phyloP scores from a whole-genome alignment of 2,888 invertebrate species.

The Ichneumoninae sp. region DNA sequence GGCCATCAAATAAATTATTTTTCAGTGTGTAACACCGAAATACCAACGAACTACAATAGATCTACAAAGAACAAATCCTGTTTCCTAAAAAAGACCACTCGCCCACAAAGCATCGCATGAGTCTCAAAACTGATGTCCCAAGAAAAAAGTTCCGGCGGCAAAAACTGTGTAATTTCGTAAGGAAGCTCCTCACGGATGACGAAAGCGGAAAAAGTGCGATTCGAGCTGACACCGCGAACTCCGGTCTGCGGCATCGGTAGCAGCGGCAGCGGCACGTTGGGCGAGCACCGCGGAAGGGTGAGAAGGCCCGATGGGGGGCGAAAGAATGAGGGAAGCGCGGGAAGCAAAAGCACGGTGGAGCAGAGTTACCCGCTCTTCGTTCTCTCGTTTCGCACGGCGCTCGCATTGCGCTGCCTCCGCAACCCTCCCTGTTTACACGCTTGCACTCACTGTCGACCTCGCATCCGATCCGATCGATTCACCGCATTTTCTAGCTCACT shows the following conservation, averaged over 20 bases:
- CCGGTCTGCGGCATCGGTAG: conserved; percentile 25
- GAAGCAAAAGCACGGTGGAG: not conserved
- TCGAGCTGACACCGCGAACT: conserved; percentile 58
- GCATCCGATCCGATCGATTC: conserved; percentile 62
- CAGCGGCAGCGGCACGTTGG: conserved; percentile 20
- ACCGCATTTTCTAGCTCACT: conserved; percentile 26
- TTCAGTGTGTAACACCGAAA: no score
- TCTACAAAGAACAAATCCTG: not conserved
- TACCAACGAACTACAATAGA: no score
- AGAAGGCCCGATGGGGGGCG: not conserved
- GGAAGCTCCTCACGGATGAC: not conserved
- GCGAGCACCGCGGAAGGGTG: conserved; percentile 6
- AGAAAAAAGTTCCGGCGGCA: not conserved
- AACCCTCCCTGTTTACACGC: conserved; percentile 57
- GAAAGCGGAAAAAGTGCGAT: conserved; percentile 53
- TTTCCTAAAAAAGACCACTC: not conserved
- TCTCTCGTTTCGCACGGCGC: conserved; percentile 39
- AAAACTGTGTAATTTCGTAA: not conserved
- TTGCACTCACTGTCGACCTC: conserved; percentile 58
- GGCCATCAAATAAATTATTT: no score
- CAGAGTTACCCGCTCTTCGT: conserved; percentile 9
- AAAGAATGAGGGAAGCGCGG: not conserved
- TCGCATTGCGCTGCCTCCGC: not conserved
- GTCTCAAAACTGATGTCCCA: not conserved
- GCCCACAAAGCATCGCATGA: no score